A percentile compares a stretch with the other conserved stretches of the same genome.
These are phyloP conservation scores for Zele albiditarsus DNA, from an alignment of 2,888 invertebrate species.

Conservation along the genomic window DNA sequence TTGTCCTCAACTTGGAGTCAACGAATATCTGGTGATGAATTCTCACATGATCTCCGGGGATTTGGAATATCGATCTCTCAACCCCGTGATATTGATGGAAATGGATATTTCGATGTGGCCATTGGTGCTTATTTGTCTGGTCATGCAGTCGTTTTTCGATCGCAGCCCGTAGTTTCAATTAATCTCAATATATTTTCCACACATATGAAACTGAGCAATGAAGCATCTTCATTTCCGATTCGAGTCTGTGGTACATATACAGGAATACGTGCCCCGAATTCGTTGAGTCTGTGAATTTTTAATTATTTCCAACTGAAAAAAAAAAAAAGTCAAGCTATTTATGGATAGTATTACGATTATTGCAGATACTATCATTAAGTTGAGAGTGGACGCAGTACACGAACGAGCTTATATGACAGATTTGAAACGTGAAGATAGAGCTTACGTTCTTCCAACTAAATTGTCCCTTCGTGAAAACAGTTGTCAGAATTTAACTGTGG, in stretches of 20 bases:
- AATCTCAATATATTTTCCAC: slow-evolving; percentile 42
- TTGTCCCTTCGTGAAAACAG: slow-evolving; percentile 39
- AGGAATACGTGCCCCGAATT: slow-evolving; percentile 53
- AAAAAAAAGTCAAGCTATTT: not conserved
- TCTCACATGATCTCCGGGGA: slow-evolving; percentile 63
- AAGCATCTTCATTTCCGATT: slow-evolving; percentile 51
- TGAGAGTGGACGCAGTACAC: slow-evolving; percentile 55
- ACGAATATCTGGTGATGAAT: slow-evolving; percentile 63
- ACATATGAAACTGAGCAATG: slow-evolving; percentile 46
- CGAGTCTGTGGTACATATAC: slow-evolving; percentile 54
- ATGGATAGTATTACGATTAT: slow-evolving; percentile 14
- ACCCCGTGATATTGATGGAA: slow-evolving; percentile 71
- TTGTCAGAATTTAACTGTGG: slow-evolving; percentile 50
- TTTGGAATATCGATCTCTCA: slow-evolving; percentile 72
- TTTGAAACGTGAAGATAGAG: slow-evolving; percentile 39
- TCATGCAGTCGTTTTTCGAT: slow-evolving; percentile 67
- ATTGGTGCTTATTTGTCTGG: slow-evolving; percentile 71
- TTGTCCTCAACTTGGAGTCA: slow-evolving; percentile 61
- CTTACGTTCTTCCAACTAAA: slow-evolving; percentile 44
- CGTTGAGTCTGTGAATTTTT: slow-evolving; percentile 54
- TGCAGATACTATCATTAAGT: slow-evolving; percentile 50
- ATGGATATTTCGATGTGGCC: slow-evolving; percentile 68
- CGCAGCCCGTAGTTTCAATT: slow-evolving; percentile 63
- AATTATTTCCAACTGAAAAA: not conserved
- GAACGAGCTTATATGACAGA: slow-evolving; percentile 52